A percentile compares a stretch with the other conserved stretches of the same genome.
These are phyloP conservation scores for Zhuqinia jingwanae DNA, from an alignment of 2,888 invertebrate genomes.

Conservation along the genomic window DNA sequence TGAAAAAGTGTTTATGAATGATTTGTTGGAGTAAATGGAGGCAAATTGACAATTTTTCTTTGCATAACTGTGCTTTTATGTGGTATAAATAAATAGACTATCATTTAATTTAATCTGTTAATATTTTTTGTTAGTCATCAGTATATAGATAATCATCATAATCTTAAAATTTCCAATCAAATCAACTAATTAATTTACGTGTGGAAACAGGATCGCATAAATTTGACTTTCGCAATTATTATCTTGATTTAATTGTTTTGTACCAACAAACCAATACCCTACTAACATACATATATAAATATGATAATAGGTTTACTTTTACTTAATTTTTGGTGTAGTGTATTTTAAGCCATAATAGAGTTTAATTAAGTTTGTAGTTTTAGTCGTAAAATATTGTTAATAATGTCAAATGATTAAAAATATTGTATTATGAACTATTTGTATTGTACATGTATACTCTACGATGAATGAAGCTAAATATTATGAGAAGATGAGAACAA, in stretches of 20 bases:
- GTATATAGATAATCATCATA: too few relatives aligned
- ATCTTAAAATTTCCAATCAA: too few relatives aligned
- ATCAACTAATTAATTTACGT: too few relatives aligned
- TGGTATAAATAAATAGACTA: too few relatives aligned
- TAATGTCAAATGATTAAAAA: neutral
- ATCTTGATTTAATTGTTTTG: slow-evolving; percentile 32
- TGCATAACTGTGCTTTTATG: too few relatives aligned
- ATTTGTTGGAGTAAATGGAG: too few relatives aligned
- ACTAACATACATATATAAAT: neutral
- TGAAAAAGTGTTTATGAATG: too few relatives aligned
- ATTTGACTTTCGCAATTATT: neutral
- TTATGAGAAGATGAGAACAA: neutral
- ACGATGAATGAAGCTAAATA: neutral
- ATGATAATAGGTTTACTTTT: slow-evolving; percentile 1
- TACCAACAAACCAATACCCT: slow-evolving; percentile 11
- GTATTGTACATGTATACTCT: slow-evolving; percentile 2
- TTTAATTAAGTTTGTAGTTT: neutral
- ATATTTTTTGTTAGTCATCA: too few relatives aligned
- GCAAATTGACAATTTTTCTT: too few relatives aligned
- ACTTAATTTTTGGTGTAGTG: slow-evolving; percentile 3
- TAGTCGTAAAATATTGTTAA: neutral
- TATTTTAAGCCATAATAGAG: slow-evolving; percentile 24
- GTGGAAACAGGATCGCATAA: neutral
- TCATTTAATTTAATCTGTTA: too few relatives aligned
- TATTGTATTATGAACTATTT: too few relatives aligned